A percentile compares a stretch with the other conserved stretches of the same genome.
phyloP scores from a whole-genome alignment of 2,888 invertebrate genomes.

The Automeris io region DNA sequence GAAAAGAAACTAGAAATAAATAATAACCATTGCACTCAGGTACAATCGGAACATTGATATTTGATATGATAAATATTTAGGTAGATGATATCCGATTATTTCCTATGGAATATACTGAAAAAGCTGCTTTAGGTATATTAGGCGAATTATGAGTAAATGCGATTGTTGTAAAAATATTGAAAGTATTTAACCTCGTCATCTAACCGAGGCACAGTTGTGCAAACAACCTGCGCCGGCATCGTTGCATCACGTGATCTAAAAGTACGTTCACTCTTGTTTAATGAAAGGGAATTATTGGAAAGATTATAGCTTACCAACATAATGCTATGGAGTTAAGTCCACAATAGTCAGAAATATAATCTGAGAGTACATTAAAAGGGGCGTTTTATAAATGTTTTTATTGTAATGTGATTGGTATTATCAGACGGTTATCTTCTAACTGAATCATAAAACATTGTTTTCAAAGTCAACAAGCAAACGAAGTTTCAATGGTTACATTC shows the following conservation, averaged over 20 bases:
- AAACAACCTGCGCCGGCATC: slow-evolving; percentile 22
- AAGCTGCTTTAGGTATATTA: too few relatives aligned
- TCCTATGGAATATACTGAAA: too few relatives aligned
- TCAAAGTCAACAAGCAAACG: neutral
- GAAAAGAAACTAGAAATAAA: too few relatives aligned
- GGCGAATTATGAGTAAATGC: neutral
- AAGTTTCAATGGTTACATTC: neutral
- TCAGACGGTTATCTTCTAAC: neutral
- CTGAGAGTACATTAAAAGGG: slow-evolving; percentile 1
- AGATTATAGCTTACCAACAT: neutral
- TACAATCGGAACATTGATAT: too few relatives aligned
- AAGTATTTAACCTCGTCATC: slow-evolving; percentile 1
- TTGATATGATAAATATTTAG: too few relatives aligned
- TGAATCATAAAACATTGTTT: neutral
- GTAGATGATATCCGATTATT: too few relatives aligned
- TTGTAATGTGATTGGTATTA: neutral
- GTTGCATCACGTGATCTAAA: slow-evolving; percentile 25
- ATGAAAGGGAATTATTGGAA: slow-evolving; percentile 3
- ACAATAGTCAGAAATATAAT: neutral
- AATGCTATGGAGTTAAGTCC: neutral
- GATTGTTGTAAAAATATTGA: slow-evolving; percentile 1
- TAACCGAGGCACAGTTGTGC: slow-evolving; percentile 21
- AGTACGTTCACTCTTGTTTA: slow-evolving; percentile 7
- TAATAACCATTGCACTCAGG: too few relatives aligned
- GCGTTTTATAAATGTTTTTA: slow-evolving; percentile 1